Conservation (phyloP, 2,113 vertebrate species). For the Silurus meridionalis region DNA sequence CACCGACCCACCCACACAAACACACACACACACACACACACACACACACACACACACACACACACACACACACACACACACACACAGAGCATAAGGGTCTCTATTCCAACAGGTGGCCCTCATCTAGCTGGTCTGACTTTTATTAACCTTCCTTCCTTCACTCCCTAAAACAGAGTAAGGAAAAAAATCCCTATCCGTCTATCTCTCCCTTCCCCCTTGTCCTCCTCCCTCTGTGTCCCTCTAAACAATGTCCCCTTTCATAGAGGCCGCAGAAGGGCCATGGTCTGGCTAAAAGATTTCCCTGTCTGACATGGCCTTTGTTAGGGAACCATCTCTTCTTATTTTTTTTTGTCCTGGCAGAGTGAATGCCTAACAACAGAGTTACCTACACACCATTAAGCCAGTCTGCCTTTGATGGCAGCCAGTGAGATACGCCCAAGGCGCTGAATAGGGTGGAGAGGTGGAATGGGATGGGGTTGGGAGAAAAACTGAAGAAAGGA, state of each 20-base stretch:
- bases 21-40: conserved; percentile 17
- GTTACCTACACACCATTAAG: conserved; percentile 69
- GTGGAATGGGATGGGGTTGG: conserved; percentile 11
- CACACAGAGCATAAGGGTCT: neutral
- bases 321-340: conserved; percentile 44
- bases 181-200: conserved; percentile 24
- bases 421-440: conserved; percentile 66
- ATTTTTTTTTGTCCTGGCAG: conserved; percentile 52
- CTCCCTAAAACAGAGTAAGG: conserved; percentile 31
- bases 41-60: conserved; percentile 4
- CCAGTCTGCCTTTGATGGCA: conserved; percentile 64
- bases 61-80: conserved; percentile 4
- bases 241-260: conserved; percentile 65
- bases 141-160: conserved; percentile 44
- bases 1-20: neutral
- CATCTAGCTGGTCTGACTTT: conserved; percentile 42
- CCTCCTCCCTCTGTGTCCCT: conserved; percentile 33
- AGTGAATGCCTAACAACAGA: conserved; percentile 63
- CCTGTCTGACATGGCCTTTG: conserved; percentile 57
- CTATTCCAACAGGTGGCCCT: conserved; percentile 39
- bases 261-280: conserved; percentile 54
- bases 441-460: conserved; percentile 60
- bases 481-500: neutral
- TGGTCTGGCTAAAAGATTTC: conserved; percentile 66
- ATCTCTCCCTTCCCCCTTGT: conserved; percentile 40